Conservation (phyloP, 2,113 vertebrate species). For the Bombycilla garrulus region DNA sequence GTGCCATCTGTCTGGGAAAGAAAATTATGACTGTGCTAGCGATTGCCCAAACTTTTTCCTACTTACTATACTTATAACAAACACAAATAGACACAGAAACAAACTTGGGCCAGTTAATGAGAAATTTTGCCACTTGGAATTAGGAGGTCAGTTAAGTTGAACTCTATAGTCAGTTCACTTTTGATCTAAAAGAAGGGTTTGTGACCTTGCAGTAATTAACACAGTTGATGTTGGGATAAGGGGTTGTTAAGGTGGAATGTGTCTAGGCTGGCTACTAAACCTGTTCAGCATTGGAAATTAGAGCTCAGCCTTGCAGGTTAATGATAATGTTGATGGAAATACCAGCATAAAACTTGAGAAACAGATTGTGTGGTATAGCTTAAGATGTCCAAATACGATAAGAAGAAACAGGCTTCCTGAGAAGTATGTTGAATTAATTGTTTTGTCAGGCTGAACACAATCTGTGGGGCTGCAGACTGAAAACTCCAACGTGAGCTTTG, state of each 20-base stretch:
- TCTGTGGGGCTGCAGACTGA: background rate
- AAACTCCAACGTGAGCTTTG: background rate
- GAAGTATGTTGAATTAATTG: background rate
- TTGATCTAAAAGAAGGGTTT: background rate
- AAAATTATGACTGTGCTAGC: background rate
- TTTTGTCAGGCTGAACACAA: background rate
- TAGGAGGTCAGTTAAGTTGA: background rate
- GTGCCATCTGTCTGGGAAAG: background rate
- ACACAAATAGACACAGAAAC: background rate
- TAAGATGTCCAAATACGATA: background rate
- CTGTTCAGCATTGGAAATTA: background rate
- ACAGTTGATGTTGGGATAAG: background rate
- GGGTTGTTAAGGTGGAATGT: conserved; percentile 5
- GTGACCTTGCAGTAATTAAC: background rate
- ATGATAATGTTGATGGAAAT: background rate
- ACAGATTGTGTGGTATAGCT: background rate
- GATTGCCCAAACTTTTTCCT: background rate
- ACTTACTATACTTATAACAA: background rate
- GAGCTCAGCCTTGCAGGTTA: background rate
- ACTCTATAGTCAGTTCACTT: background rate
- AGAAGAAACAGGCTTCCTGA: background rate
- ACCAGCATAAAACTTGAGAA: background rate
- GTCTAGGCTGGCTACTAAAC: background rate
- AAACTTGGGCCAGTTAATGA: background rate
- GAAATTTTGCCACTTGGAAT: background rate